These are phyloP conservation scores for Chloroceryle aenea DNA, from an alignment of 2,113 vertebrate species.

Conservation along the genomic window DNA sequence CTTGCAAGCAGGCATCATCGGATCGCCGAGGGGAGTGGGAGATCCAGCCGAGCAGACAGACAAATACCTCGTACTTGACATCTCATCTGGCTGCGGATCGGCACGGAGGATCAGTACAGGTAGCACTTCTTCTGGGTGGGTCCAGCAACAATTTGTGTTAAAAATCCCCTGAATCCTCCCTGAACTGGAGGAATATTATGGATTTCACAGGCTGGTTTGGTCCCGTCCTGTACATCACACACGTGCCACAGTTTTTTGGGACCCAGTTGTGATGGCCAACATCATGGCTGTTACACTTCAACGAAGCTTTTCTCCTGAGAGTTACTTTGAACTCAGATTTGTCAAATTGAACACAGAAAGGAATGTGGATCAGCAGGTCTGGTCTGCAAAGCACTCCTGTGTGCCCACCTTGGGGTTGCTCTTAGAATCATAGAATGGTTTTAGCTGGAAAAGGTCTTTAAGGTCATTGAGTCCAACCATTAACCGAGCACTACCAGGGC, in stretches of 20 bases:
- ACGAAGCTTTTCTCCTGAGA: neutral
- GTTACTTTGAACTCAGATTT: neutral
- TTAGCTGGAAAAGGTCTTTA: too few species aligned
- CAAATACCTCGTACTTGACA: slow-evolving; percentile 95
- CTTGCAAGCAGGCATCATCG: slow-evolving; percentile 83
- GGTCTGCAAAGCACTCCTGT: neutral
- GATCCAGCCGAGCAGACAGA: slow-evolving; percentile 93
- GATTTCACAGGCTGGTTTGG: neutral
- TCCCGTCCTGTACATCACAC: fast-evolving
- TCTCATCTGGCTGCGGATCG: slow-evolving; percentile 97
- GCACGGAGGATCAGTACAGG: slow-evolving; percentile 99
- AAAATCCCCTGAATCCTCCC: neutral
- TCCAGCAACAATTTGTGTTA: neutral
- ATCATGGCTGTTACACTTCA: neutral
- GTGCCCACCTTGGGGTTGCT: neutral
- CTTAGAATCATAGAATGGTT: too few species aligned
- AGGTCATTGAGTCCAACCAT: too few species aligned
- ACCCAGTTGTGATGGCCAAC: neutral
- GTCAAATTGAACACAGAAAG: neutral
- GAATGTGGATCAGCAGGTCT: neutral
- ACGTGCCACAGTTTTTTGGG: neutral
- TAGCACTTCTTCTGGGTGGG: slow-evolving; percentile 67
- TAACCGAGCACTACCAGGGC: too few species aligned
- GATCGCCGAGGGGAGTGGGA: slow-evolving; percentile 99
- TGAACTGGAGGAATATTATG: neutral